phyloP scores from a whole-genome alignment of 2,113 vertebrate genomes.

The Genyomyrus donnyi region DNA sequence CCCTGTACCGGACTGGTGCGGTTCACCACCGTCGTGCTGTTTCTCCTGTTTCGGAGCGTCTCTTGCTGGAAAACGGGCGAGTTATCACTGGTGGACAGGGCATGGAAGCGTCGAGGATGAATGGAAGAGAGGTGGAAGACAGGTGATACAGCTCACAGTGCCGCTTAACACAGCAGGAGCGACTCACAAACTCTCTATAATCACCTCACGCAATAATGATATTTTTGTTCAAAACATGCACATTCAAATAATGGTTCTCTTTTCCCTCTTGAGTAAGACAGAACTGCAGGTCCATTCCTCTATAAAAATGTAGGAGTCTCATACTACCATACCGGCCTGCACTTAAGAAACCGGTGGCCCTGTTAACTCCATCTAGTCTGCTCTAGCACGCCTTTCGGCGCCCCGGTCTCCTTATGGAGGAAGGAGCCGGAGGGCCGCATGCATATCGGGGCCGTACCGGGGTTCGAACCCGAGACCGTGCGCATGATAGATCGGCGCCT shows the following conservation, averaged over 20 bases:
- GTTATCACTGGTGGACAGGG: slow-evolving; percentile 64
- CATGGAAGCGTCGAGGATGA: neutral
- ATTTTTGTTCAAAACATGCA: neutral
- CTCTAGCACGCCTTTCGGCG: slow-evolving; percentile 55
- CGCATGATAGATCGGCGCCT: too few relatives aligned
- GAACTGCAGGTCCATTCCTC: neutral
- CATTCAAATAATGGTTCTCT: neutral
- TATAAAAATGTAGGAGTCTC: slow-evolving; percentile 54
- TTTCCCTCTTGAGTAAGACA: neutral
- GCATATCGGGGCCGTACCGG: slow-evolving; percentile 21
- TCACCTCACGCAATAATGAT: neutral
- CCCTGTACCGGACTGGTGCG: slow-evolving; percentile 78
- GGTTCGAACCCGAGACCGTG: neutral
- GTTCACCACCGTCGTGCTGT: slow-evolving; percentile 85
- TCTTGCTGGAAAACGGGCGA: slow-evolving; percentile 86
- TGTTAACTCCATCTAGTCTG: slow-evolving; percentile 54
- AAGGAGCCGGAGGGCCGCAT: slow-evolving; percentile 48
- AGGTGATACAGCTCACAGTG: neutral
- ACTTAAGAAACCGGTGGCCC: slow-evolving; percentile 64
- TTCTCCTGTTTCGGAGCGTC: slow-evolving; percentile 75
- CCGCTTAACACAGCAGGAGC: neutral
- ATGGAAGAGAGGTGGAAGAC: neutral
- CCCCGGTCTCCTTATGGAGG: slow-evolving; percentile 36
- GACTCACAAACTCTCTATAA: neutral
- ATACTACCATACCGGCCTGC: slow-evolving; percentile 69